Conservation (phyloP, 1,140 invertebrate genomes). For the Schlechtendalia chinensis region DNA sequence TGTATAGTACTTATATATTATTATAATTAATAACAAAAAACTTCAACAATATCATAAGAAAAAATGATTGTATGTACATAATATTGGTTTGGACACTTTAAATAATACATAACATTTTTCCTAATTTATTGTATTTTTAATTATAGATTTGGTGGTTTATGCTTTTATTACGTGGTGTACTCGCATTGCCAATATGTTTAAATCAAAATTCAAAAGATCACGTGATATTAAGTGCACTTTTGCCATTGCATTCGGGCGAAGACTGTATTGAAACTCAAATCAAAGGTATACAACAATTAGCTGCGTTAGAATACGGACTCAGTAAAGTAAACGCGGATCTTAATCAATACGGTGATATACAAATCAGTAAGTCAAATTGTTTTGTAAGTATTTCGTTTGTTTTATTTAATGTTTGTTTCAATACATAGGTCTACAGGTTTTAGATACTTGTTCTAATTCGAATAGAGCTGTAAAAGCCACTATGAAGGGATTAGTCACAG, state of each 20-base stretch:
- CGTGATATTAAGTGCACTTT: constrained; percentile 42
- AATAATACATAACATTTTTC: background rate
- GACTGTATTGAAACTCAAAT: constrained; percentile 43
- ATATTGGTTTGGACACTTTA: background rate
- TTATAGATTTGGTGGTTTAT: constrained; percentile 18
- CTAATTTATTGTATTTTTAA: background rate
- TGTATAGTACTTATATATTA: no score
- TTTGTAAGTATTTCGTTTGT: background rate
- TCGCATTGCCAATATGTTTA: background rate
- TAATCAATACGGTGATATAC: background rate
- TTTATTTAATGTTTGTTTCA: background rate
- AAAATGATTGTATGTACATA: constrained; percentile 26
- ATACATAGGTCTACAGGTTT: constrained; percentile 54
- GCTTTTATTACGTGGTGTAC: background rate
- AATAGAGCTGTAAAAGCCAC: constrained; percentile 56
- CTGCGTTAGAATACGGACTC: constrained; percentile 45
- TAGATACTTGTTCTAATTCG: constrained; percentile 58
- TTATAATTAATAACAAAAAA: background rate
- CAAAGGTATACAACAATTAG: constrained; percentile 50
- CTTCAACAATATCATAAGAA: background rate
- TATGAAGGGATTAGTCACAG: constrained; percentile 57
- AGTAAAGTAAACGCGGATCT: constrained; percentile 46
- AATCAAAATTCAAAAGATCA: constrained; percentile 28
- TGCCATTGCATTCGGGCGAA: constrained; percentile 45
- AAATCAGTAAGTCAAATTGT: constrained; percentile 31